These are phyloP conservation scores for Apamea anceps DNA, from an alignment of 2,888 invertebrate species.

Conservation along the genomic window DNA sequence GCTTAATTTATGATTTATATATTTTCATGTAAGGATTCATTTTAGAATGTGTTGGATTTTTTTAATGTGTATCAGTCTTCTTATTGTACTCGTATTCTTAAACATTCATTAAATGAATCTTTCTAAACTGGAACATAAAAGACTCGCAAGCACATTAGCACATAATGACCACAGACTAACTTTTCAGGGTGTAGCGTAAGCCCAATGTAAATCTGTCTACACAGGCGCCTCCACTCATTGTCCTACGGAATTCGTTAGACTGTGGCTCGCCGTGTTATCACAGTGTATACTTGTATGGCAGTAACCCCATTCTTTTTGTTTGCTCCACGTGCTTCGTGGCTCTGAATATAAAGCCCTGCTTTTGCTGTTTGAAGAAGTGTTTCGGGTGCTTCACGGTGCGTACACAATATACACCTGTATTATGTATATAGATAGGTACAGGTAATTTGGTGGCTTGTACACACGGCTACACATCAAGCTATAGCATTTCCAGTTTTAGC, in stretches of 20 bases:
- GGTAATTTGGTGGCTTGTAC: conserved; percentile 19
- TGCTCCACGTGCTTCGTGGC: conserved; percentile 72
- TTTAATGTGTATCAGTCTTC: neutral
- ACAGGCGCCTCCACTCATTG: conserved; percentile 63
- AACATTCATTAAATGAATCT: neutral
- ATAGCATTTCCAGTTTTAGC: neutral
- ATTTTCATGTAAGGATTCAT: too few relatives aligned
- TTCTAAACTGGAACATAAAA: neutral
- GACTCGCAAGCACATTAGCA: neutral
- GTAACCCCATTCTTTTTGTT: conserved; percentile 65
- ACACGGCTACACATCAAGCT: neutral
- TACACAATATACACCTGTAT: conserved; percentile 12
- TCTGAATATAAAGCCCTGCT: conserved; percentile 72
- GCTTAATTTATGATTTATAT: too few relatives aligned
- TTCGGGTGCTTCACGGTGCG: conserved; percentile 20
- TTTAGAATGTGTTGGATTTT: neutral
- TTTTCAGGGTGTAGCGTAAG: conserved; percentile 18
- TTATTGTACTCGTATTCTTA: neutral
- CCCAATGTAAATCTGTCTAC: conserved; percentile 43
- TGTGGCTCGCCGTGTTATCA: conserved; percentile 68
- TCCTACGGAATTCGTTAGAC: conserved; percentile 70
- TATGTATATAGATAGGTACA: conserved; percentile 5
- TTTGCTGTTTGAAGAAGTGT: conserved; percentile 72
- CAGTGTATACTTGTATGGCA: conserved; percentile 38
- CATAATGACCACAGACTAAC: neutral